phyloP scores from a whole-genome alignment of 2,888 invertebrate genomes.

The Malthinus seriepunctatus region DNA sequence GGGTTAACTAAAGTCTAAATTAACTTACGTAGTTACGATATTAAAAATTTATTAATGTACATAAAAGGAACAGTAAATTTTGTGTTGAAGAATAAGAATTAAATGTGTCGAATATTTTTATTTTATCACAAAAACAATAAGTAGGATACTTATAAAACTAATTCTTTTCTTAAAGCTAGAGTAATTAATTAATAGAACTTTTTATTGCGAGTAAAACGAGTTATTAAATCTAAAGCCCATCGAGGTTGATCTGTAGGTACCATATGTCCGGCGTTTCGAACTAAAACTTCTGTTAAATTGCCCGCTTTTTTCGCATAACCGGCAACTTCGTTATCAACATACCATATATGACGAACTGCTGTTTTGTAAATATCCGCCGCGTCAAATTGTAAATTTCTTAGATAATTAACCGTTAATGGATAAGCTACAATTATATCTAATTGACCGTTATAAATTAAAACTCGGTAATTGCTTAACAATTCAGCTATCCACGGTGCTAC shows the following conservation, averaged over 20 bases:
- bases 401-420: constrained; percentile 79
- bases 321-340: constrained; percentile 68
- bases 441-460: constrained; percentile 88
- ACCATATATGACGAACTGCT: constrained; percentile 71
- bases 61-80: too few species aligned
- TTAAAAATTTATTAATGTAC: too few species aligned
- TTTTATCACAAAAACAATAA: not conserved
- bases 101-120: too few species aligned
- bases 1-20: constrained; percentile 52
- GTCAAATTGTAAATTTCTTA: constrained; percentile 71
- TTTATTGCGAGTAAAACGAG: constrained; percentile 61
- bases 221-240: constrained; percentile 75
- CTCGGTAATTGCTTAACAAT: constrained; percentile 67
- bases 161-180: too few species aligned
- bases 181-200: constrained; percentile 34
- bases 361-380: constrained; percentile 67
- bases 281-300: constrained; percentile 73
- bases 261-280: constrained; percentile 82
- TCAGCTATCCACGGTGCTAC: constrained; percentile 74
- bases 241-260: constrained; percentile 79
- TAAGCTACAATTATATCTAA: constrained; percentile 90
- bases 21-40: constrained; percentile 1
- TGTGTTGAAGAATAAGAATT: too few species aligned
- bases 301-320: constrained; percentile 76
- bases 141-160: too few species aligned